Percentiles rank a stretch among this genome's conserved stretches.
These are phyloP conservation scores for Lytechinus pictus DNA, from an alignment of 35 echinoderm and acorn worm genomes.

Conservation along the genomic window DNA sequence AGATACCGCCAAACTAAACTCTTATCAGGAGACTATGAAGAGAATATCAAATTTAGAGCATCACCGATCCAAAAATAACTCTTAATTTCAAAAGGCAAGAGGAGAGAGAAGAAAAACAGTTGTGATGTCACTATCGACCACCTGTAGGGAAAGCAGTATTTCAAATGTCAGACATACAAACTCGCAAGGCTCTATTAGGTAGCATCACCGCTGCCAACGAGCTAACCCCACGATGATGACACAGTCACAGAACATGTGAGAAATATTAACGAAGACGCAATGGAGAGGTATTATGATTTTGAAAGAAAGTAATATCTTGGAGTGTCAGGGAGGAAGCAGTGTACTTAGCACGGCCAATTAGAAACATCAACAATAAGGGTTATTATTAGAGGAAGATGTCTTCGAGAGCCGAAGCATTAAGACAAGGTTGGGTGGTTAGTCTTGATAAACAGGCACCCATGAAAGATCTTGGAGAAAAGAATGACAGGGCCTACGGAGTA, in stretches of 20 bases:
- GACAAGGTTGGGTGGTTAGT: neutral
- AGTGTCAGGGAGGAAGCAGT: neutral
- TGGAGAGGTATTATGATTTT: neutral
- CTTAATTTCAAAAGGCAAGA: neutral
- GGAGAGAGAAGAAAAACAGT: neutral
- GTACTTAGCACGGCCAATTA: conserved; percentile 4
- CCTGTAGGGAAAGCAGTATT: neutral
- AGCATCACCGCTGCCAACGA: neutral
- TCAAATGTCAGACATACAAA: neutral
- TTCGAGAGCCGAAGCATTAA: neutral
- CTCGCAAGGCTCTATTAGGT: neutral
- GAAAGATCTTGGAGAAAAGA: neutral
- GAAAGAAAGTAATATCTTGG: neutral
- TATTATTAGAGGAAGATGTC: neutral
- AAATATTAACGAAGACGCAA: neutral
- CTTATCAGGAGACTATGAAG: neutral
- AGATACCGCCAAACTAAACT: neutral
- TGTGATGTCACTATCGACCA: neutral
- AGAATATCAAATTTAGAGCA: neutral
- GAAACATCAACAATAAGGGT: neutral
- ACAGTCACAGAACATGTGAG: neutral
- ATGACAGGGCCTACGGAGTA: too few species aligned
- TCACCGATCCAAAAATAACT: neutral
- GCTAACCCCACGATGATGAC: neutral
- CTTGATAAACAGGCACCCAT: neutral